Conservation (phyloP, 1,140 invertebrate genomes). For the Hirudo medicinalis region DNA sequence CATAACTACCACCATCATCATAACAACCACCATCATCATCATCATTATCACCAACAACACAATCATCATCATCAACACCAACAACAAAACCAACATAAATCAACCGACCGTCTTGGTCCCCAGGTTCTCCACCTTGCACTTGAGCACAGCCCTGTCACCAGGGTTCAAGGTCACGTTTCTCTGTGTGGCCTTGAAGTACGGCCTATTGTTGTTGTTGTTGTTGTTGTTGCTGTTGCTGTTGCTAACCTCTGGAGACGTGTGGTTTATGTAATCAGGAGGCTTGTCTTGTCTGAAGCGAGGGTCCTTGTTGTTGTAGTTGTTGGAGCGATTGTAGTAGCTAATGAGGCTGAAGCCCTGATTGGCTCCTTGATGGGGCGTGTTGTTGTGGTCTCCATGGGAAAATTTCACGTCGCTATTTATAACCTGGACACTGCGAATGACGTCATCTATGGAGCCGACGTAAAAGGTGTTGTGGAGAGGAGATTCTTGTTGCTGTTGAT, state of each 20-base stretch:
- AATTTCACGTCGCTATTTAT: too few species aligned
- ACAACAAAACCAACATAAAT: not conserved
- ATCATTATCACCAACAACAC: not conserved
- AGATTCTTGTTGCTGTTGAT: too few species aligned
- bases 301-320: too few species aligned
- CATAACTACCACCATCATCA: not conserved
- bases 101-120: conserved; percentile 60
- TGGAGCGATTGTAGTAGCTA: too few species aligned
- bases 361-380: too few species aligned
- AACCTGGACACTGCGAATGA: too few species aligned
- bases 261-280: not conserved
- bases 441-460: too few species aligned
- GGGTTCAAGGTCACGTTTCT: conserved; percentile 63
- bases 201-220: conserved; percentile 4
- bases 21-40: not conserved
- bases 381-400: too few species aligned
- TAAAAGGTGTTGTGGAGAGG: too few species aligned
- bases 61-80: not conserved
- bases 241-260: not conserved
- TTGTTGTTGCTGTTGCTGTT: conserved; percentile 7
- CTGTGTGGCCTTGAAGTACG: conserved; percentile 40
- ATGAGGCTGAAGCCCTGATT: too few species aligned
- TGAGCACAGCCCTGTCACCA: conserved; percentile 61
- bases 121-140: conserved; percentile 65
- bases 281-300: too few species aligned